These are phyloP conservation scores for Pristionchus fissidentatus DNA, from an alignment of 2,888 invertebrate species.

Conservation along the genomic window DNA sequence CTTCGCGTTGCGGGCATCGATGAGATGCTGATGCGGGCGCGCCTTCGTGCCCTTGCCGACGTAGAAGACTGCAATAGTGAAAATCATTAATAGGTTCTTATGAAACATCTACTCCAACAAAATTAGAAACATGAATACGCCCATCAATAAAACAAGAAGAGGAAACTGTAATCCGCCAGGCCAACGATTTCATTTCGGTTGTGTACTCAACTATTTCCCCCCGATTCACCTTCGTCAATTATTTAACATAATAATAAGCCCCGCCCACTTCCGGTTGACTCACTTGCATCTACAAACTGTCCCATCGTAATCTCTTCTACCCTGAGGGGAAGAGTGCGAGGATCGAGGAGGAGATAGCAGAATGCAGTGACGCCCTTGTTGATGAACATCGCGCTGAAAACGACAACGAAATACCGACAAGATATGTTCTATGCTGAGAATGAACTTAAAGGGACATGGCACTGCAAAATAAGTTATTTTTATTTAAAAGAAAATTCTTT, in stretches of 20 bases:
- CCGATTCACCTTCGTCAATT: background rate
- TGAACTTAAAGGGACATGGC: too few relatives aligned
- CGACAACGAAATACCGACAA: too few relatives aligned
- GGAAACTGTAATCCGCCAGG: background rate
- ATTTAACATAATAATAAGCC: background rate
- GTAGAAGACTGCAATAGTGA: slow-evolving; percentile 34
- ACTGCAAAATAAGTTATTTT: too few relatives aligned
- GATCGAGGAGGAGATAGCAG: slow-evolving; percentile 47
- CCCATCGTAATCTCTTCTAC: background rate
- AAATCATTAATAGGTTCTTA: too few relatives aligned
- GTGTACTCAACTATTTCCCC: background rate
- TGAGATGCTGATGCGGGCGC: slow-evolving; percentile 46
- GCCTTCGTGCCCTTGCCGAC: slow-evolving; percentile 47
- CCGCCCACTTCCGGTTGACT: background rate
- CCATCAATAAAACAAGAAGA: too few relatives aligned
- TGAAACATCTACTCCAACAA: too few relatives aligned
- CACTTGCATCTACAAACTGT: slow-evolving; percentile 25
- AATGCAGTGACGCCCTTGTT: slow-evolving; percentile 46
- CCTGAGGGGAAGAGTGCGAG: background rate
- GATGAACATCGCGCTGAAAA: slow-evolving; percentile 44
- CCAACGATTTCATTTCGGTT: background rate
- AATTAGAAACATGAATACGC: too few relatives aligned
- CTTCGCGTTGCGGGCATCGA: slow-evolving; percentile 29
- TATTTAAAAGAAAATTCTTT: too few relatives aligned
- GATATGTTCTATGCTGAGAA: background rate